Evolutionary conservation across 1,140 invertebrate genomes (phyloP), one percentile per base, ranked within the genome.

Genomic region (Drosophila eugracilis): DNA sequence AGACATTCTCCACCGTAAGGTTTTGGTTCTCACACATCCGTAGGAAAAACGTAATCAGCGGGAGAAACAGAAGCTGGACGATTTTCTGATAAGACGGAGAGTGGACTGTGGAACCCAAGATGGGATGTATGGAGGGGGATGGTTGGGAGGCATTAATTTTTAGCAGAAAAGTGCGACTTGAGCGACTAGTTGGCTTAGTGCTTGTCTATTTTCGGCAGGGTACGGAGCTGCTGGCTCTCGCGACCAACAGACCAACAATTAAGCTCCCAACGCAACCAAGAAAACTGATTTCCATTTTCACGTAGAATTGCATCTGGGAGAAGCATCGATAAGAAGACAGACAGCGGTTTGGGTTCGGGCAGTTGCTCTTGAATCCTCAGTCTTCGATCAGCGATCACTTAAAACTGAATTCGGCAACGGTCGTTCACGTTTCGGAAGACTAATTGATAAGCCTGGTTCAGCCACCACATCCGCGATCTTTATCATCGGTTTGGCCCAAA

Each of bases 141-240:
- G 49, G 10, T 52, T 50, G 37, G 47, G 41, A 26, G 70, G 48
- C 58, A 57, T 72, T 69, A 41, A 60, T 49, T 74, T 86, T 81
- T 86, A 75, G 69, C 84, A 74, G 78, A 88, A 85, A 86, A 86
- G 74, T 86, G 26, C 81, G 62, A 81, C 67, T 74, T 74, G 59
- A 71, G 55, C 57, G 55, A 45, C 49, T 39, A 63, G 36, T 77
- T 77, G 52, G 50, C 41, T 86, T 88, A 86, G 81, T 86, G 59
- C 83, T 85, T 34, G 75, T 85, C 79, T 74, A 86, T 86, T 86
- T 86, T 86, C 75, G 81, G 74, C 77, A 78, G 83, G 74, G 83
- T 71, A 88, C 76, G 77, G 81, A 80, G 59, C 81, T 77, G 57
- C 59, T 75, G 54, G 77, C 77, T 86, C 54, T 60, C 76, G 66